Conservation (phyloP, 2,797 vertebrate genomes). For the Synaphobranchus kaupii region DNA sequence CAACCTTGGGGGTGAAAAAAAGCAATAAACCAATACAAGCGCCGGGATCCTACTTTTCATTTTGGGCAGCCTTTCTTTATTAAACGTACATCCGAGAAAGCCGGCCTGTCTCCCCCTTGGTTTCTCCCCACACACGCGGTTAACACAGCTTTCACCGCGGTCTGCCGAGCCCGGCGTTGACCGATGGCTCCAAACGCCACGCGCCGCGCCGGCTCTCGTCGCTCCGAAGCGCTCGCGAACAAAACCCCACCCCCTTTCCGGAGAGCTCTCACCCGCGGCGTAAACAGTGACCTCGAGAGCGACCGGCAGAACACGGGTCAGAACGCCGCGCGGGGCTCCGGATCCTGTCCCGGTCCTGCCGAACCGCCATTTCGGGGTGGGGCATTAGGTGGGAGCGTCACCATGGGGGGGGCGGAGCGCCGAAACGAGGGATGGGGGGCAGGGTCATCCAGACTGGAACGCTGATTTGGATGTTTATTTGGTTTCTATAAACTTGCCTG, state of each 20-base stretch:
- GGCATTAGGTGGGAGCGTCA: background rate
- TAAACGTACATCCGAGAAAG: background rate
- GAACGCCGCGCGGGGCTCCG: background rate
- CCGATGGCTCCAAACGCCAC: background rate
- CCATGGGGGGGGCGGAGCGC: background rate
- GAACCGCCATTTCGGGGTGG: background rate
- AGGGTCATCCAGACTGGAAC: no score
- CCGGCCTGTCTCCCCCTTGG: background rate
- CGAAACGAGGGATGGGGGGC: background rate
- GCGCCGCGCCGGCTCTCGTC: background rate
- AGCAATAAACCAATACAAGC: background rate
- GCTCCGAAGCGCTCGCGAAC: background rate
- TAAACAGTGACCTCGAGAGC: background rate
- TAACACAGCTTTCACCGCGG: background rate
- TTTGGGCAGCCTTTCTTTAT: background rate
- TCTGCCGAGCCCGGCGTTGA: background rate
- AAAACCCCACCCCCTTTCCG: background rate
- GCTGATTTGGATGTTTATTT: no score
- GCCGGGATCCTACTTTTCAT: background rate
- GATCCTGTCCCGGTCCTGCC: background rate
- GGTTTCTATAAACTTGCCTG: no score
- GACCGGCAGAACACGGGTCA: background rate
- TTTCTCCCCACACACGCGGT: background rate
- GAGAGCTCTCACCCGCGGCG: background rate
- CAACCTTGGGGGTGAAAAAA: background rate